A percentile compares a stretch with the other conserved stretches of the same genome.
Conservation (phyloP, 2,797 vertebrate species). For the Oreochromis mossambicus region DNA sequence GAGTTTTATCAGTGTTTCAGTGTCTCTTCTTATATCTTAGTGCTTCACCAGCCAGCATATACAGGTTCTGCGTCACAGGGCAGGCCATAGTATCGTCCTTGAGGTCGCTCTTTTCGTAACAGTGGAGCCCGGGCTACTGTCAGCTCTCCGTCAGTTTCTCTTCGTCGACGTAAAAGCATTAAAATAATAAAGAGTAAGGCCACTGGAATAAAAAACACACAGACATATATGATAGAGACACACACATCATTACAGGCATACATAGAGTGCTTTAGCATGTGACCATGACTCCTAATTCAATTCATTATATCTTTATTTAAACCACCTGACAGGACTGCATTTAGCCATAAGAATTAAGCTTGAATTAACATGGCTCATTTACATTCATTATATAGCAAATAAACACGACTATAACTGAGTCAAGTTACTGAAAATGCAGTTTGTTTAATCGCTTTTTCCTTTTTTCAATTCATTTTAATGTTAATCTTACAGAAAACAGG, state of each 20-base stretch:
- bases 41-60: conserved; percentile 86
- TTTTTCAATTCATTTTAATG: background rate
- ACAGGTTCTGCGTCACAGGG: conserved; percentile 82
- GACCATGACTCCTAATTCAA: conserved; percentile 7
- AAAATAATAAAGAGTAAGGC: conserved; percentile 72
- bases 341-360: background rate
- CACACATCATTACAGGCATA: background rate
- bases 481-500: background rate
- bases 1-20: conserved; percentile 3
- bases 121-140: conserved; percentile 71
- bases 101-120: conserved; percentile 65
- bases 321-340: background rate
- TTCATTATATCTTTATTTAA: background rate
- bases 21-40: conserved; percentile 5
- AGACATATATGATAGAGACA: background rate
- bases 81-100: conserved; percentile 72
- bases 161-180: conserved; percentile 70
- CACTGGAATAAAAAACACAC: conserved; percentile 57
- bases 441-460: background rate
- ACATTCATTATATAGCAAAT: background rate
- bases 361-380: background rate
- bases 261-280: background rate
- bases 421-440: background rate
- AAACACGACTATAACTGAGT: background rate
- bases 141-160: conserved; percentile 64